A percentile compares a stretch with the other conserved stretches of the same genome.
These are phyloP conservation scores for Myocastor coypus DNA, from an alignment of 2,113 vertebrate species.

Conservation along the genomic window DNA sequence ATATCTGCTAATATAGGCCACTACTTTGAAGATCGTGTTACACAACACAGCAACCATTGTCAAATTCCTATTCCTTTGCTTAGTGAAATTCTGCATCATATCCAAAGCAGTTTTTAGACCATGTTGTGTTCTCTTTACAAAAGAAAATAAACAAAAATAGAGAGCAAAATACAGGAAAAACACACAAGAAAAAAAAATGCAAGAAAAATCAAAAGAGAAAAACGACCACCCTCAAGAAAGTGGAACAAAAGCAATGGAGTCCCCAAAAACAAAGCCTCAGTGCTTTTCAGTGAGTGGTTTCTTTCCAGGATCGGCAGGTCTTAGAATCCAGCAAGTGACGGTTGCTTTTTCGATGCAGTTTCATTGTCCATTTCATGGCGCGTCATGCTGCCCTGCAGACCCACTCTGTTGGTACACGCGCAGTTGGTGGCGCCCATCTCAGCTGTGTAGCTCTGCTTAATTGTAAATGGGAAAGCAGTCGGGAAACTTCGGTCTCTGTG, in stretches of 20 bases:
- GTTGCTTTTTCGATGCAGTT: background rate
- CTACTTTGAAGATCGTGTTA: too few species aligned
- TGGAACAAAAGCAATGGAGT: background rate
- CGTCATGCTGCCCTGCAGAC: background rate
- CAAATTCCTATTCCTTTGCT: too few species aligned
- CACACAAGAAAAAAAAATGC: background rate
- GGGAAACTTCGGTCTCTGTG: background rate
- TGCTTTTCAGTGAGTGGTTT: background rate
- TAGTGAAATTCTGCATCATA: too few species aligned
- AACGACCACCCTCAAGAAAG: background rate
- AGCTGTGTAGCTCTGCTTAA: background rate
- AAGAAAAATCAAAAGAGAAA: background rate
- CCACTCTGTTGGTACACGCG: background rate
- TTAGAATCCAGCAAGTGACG: background rate
- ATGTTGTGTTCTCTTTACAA: too few species aligned
- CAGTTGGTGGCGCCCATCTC: background rate
- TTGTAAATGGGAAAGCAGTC: background rate
- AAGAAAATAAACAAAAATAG: background rate
- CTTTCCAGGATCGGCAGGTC: background rate
- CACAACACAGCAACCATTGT: too few species aligned
- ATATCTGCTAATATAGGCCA: too few species aligned
- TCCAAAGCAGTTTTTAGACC: too few species aligned
- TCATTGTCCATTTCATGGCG: background rate
- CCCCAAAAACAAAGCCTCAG: background rate
- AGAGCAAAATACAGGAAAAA: background rate